phyloP scores from a whole-genome alignment of 23 tunicate species.

The Trididemnum clinides region DNA sequence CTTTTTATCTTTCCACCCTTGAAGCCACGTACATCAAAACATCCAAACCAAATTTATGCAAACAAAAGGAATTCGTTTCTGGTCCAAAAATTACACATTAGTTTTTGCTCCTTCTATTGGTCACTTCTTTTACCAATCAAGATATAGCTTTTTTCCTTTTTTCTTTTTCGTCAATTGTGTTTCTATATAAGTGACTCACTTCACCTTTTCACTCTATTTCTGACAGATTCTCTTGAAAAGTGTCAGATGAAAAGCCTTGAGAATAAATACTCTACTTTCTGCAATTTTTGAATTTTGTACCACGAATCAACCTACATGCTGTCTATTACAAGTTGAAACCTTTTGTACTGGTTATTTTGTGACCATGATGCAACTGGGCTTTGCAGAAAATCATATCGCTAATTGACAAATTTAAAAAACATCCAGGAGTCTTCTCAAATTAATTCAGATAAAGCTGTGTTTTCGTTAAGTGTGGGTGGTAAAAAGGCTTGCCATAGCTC shows the following conservation, averaged over 20 bases:
- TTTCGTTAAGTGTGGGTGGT: not conserved
- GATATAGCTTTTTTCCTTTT: constrained; percentile 1
- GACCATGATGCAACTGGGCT: not conserved
- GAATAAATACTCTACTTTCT: too few relatives aligned
- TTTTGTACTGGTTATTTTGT: not conserved
- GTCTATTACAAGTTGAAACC: not conserved
- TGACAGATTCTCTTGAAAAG: too few relatives aligned
- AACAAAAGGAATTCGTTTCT: too few relatives aligned
- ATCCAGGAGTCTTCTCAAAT: not conserved
- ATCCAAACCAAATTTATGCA: too few relatives aligned
- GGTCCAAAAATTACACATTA: too few relatives aligned
- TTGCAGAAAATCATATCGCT: not conserved
- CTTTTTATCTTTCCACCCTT: too few relatives aligned
- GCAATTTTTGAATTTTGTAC: too few relatives aligned
- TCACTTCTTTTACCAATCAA: not conserved
- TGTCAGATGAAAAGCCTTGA: too few relatives aligned
- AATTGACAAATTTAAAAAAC: not conserved
- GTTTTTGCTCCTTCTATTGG: not conserved
- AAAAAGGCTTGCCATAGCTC: not conserved
- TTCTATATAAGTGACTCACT: too few relatives aligned
- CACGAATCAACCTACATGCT: constrained; percentile 11
- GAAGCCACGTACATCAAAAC: too few relatives aligned
- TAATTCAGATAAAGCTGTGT: not conserved
- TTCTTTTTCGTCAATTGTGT: not conserved
- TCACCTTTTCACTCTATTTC: too few relatives aligned